phyloP scores from a whole-genome alignment of 2,113 vertebrate species.

The Heliornis fulica region DNA sequence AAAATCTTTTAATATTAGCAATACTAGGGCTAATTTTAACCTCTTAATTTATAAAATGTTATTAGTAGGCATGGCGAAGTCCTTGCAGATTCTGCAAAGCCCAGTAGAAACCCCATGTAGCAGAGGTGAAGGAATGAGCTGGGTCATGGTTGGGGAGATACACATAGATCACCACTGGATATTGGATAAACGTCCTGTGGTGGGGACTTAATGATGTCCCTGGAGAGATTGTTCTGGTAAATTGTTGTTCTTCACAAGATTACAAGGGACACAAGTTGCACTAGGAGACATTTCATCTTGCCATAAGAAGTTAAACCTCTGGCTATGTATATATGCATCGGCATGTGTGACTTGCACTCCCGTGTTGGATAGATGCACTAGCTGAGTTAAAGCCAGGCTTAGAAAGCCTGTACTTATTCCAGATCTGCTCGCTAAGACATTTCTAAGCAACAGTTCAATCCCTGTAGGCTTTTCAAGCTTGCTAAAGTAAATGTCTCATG shows the following conservation, averaged over 20 bases:
- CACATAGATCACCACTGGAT: background rate
- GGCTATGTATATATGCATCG: background rate
- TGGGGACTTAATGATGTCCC: background rate
- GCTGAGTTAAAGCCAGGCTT: background rate
- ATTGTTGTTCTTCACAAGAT: background rate
- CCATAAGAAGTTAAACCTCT: background rate
- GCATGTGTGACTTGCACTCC: background rate
- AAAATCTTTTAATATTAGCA: background rate
- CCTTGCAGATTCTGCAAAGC: background rate
- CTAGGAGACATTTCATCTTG: background rate
- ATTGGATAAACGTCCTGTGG: background rate
- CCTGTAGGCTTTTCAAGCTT: background rate
- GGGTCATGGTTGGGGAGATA: background rate
- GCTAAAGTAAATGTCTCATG: background rate
- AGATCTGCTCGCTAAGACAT: background rate
- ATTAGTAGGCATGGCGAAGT: background rate
- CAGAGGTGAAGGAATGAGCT: background rate
- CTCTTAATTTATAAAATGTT: background rate
- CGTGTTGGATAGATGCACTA: accelerated
- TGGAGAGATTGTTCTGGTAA: background rate
- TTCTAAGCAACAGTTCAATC: background rate
- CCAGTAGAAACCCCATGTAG: background rate
- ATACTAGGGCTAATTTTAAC: background rate
- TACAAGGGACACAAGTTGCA: background rate
- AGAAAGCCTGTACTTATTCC: background rate